Conservation (phyloP, 2,888 invertebrate species). For the Caenorhabditis macrosperma region DNA sequence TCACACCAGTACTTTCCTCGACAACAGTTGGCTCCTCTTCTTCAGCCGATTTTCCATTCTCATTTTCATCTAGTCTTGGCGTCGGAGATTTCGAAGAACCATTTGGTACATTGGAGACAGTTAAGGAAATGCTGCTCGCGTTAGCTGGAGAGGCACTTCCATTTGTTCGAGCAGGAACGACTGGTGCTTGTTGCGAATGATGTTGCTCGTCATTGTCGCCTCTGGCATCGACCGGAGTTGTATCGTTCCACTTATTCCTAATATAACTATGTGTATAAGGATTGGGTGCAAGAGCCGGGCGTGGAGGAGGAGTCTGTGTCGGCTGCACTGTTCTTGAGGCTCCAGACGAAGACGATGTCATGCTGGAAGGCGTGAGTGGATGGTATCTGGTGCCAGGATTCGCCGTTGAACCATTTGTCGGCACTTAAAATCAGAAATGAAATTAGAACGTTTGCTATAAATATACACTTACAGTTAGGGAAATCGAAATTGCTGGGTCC, state of each 20-base stretch:
- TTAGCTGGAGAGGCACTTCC: slow-evolving; percentile 61
- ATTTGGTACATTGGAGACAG: slow-evolving; percentile 40
- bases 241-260: slow-evolving; percentile 49
- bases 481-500: slow-evolving; percentile 38
- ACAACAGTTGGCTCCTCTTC: slow-evolving; percentile 67
- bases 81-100: slow-evolving; percentile 51
- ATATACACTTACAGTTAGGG: slow-evolving; percentile 31
- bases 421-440: slow-evolving; percentile 12
- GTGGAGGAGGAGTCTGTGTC: slow-evolving; percentile 27
- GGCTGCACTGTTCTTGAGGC: slow-evolving; percentile 14
- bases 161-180: slow-evolving; percentile 34
- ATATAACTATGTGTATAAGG: slow-evolving; percentile 39
- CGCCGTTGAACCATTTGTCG: slow-evolving; percentile 8
- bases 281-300: slow-evolving; percentile 27
- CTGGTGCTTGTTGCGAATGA: slow-evolving; percentile 5
- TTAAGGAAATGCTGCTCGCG: slow-evolving; percentile 51
- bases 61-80: slow-evolving; percentile 49
- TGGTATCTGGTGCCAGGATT: slow-evolving; percentile 39
- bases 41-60: slow-evolving; percentile 39
- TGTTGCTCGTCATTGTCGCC: slow-evolving; percentile 14
- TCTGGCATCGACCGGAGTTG: slow-evolving; percentile 25
- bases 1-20: slow-evolving; percentile 63
- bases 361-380: slow-evolving; percentile 54
- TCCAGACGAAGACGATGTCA: slow-evolving; percentile 52
- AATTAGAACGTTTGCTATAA: neutral